These are phyloP conservation scores for Eulemur macaco DNA, from an alignment of 2,113 vertebrate genomes.

Conservation along the genomic window DNA sequence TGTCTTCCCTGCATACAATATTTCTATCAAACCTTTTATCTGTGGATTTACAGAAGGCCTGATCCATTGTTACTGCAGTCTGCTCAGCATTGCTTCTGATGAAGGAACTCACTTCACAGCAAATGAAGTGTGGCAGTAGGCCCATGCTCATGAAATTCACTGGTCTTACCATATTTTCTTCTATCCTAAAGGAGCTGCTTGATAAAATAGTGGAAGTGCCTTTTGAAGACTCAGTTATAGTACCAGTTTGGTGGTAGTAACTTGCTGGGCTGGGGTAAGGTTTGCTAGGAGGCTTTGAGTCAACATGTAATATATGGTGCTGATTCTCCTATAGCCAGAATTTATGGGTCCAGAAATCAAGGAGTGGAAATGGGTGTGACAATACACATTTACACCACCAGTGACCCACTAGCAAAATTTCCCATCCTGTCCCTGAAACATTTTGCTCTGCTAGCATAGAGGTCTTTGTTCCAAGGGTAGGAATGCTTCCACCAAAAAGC, in stretches of 20 bases:
- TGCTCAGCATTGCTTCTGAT: background rate
- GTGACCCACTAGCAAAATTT: background rate
- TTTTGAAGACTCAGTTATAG: background rate
- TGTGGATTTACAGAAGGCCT: background rate
- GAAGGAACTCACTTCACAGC: background rate
- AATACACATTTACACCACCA: background rate
- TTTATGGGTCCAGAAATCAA: background rate
- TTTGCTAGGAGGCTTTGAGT: background rate
- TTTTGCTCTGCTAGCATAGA: background rate
- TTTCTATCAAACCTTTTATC: background rate
- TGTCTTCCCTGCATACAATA: background rate
- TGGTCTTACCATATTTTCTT: background rate
- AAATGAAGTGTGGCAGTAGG: background rate
- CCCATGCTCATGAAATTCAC: background rate
- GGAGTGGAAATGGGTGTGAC: background rate
- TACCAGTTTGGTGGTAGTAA: no score
- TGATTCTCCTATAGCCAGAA: background rate
- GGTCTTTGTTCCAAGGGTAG: background rate
- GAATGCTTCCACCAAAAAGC: background rate
- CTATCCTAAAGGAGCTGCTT: background rate
- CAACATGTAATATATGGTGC: no score
- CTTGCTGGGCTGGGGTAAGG: background rate
- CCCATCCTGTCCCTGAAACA: background rate
- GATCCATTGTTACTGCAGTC: background rate
- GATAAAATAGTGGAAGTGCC: background rate